Conservation (phyloP, 2,113 vertebrate species). For the Ceuthmochares aereus region DNA sequence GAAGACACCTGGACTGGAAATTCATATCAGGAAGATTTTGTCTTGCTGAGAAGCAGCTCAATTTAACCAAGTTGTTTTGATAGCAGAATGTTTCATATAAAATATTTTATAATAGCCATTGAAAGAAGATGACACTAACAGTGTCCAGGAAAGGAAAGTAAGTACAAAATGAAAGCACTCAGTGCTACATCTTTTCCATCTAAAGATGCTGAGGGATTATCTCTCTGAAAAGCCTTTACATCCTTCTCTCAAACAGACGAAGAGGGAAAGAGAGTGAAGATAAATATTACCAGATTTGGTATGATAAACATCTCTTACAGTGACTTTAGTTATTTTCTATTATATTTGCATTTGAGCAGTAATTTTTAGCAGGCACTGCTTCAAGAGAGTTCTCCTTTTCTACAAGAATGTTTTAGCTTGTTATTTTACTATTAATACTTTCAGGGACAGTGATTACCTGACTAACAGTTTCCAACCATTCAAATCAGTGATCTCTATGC, state of each 20-base stretch:
- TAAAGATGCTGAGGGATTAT: slow-evolving; percentile 65
- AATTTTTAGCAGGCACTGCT: background rate
- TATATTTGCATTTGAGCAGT: background rate
- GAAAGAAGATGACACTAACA: slow-evolving; percentile 34
- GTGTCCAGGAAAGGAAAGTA: slow-evolving; percentile 8
- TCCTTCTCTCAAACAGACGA: slow-evolving; percentile 4
- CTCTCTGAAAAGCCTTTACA: slow-evolving; percentile 47
- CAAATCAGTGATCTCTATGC: background rate
- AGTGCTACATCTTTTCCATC: slow-evolving; percentile 43
- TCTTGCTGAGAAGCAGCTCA: slow-evolving; percentile 25
- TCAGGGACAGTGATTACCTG: background rate
- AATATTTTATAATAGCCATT: background rate
- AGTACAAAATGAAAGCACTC: slow-evolving; percentile 43
- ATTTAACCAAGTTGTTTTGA: slow-evolving; percentile 31
- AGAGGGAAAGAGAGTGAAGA: slow-evolving; percentile 27
- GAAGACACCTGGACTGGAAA: background rate
- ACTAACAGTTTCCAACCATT: background rate
- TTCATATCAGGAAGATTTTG: background rate
- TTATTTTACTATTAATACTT: background rate
- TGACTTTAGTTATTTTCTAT: background rate
- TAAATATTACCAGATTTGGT: slow-evolving; percentile 50
- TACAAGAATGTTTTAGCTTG: background rate
- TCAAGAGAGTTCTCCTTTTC: background rate
- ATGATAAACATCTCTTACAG: slow-evolving; percentile 16
- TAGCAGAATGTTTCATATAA: background rate